Conservation (phyloP, 1,140 invertebrate genomes). For the Drosophila mayri region DNA sequence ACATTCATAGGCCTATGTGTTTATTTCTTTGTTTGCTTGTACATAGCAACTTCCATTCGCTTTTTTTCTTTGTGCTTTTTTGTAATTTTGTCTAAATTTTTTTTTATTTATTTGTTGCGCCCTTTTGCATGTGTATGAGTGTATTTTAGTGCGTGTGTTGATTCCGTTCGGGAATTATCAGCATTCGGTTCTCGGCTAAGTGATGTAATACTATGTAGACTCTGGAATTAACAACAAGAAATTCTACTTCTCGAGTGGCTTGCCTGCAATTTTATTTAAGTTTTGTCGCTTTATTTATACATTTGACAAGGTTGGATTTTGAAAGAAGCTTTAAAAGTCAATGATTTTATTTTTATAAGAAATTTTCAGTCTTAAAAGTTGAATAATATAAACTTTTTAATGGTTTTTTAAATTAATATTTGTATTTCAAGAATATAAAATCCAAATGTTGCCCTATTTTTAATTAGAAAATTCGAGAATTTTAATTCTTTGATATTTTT, state of each 20-base stretch:
- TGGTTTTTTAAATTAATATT: not conserved
- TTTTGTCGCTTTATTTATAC: conserved; percentile 9
- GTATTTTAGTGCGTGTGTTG: conserved; percentile 13
- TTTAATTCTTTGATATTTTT: no score
- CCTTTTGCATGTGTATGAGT: conserved; percentile 36
- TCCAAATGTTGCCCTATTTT: not conserved
- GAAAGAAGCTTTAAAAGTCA: no score
- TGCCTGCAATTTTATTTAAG: conserved; percentile 24
- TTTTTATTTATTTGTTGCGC: conserved; percentile 67
- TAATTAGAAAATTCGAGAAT: not conserved
- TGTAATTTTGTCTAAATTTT: conserved; percentile 33
- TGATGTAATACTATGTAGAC: conserved; percentile 61
- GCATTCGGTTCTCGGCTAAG: conserved; percentile 51
- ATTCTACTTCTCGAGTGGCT: not conserved
- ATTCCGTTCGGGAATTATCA: conserved; percentile 53
- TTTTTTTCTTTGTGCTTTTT: conserved; percentile 32
- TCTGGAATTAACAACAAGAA: conserved; percentile 45
- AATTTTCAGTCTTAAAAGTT: not conserved
- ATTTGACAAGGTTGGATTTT: not conserved
- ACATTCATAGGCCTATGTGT: conserved; percentile 40
- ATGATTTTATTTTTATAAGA: not conserved
- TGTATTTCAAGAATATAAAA: not conserved
- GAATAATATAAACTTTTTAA: not conserved
- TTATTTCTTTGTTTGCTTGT: conserved; percentile 15
- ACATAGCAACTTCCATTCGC: conserved; percentile 33